Evolutionary conservation across 1,140 invertebrate species (phyloP), one percentile per base, ranked within the genome.

Genomic region (Wiebesia pumilae): DNA sequence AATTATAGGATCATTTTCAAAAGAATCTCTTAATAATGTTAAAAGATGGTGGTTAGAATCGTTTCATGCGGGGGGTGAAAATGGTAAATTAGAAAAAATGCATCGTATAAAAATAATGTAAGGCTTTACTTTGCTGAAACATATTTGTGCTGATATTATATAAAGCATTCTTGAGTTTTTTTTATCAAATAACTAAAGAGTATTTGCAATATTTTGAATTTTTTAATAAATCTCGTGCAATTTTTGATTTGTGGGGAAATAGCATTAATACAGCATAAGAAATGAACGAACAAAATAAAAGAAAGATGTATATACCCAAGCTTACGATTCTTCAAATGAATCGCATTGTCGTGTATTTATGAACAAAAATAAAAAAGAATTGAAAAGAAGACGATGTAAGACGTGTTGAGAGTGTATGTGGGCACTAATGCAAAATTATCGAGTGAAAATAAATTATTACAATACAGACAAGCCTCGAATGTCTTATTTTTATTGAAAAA

Each of bases 401-500:
- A 38, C 12, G 30, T 30, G 54, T 79, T 33, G 40, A 79, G 78
- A 80, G 65, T 81, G 84, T 35, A 81, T 75, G 79, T 81, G 67
- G 69, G 40, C 73, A 62, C 30, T 51, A 77, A 86, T 75, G 33
- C 24, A 81, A 75, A 86, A 86, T 67, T 75, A 81, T 81, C 40
- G 54, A 86, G 65, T 86, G 84, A 80, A 86, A 81, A 81, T 81
- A 81, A 81, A 81, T 86, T 24, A 86, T 65, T 85, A 30, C 71
- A 81, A 81, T 65, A 3, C 65, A 81, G 33, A 67, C 65, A 81
- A 71, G 35, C 27, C 71, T 30, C 21, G 27, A 30, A 38, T 85
- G n/a, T 79, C 79, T 65, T 47, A 47, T 71, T n/a, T 75, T 75
- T 16, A 12, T 75, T 27, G 3, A 75, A 4, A n/a, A 38, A n/a